phyloP scores from a whole-genome alignment of 2,113 vertebrate genomes.

The Megaceryle torquata region DNA sequence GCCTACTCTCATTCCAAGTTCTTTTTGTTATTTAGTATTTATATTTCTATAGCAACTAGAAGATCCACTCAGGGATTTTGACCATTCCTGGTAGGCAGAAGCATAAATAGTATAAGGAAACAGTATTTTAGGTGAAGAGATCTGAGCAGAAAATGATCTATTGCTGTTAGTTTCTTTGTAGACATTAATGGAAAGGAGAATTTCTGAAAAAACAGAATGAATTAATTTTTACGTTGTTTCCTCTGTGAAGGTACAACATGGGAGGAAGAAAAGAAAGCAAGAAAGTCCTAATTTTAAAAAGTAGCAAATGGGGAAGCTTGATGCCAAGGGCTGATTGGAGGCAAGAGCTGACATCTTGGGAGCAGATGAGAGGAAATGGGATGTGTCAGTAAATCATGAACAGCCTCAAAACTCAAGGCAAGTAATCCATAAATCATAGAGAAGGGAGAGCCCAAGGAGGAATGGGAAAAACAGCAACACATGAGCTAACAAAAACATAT shows the following conservation, averaged over 20 bases:
- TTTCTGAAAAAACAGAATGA: background rate
- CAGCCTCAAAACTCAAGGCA: constrained; percentile 21
- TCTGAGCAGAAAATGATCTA: background rate
- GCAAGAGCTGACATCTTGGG: constrained; percentile 53
- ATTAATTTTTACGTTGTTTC: constrained; percentile 30
- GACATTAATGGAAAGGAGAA: background rate
- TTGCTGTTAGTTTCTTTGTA: background rate
- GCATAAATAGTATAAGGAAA: background rate
- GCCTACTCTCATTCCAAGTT: background rate
- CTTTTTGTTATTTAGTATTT: constrained; percentile 35
- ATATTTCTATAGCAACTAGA: constrained; percentile 45
- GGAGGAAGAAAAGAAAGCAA: background rate
- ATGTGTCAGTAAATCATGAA: constrained; percentile 51
- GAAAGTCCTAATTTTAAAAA: background rate
- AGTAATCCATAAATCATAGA: constrained; percentile 37
- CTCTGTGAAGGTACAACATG: background rate
- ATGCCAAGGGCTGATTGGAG: constrained; percentile 12
- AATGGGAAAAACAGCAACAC: background rate
- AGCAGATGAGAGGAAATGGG: constrained; percentile 59
- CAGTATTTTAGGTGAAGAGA: background rate
- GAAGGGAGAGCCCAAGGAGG: background rate
- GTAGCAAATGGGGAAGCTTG: constrained; percentile 10
- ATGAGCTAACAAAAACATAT: background rate
- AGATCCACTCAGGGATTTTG: constrained; percentile 21
- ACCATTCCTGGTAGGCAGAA: constrained; percentile 1